phyloP scores from a whole-genome alignment of 2,113 vertebrate genomes.

The Cacatua alba region DNA sequence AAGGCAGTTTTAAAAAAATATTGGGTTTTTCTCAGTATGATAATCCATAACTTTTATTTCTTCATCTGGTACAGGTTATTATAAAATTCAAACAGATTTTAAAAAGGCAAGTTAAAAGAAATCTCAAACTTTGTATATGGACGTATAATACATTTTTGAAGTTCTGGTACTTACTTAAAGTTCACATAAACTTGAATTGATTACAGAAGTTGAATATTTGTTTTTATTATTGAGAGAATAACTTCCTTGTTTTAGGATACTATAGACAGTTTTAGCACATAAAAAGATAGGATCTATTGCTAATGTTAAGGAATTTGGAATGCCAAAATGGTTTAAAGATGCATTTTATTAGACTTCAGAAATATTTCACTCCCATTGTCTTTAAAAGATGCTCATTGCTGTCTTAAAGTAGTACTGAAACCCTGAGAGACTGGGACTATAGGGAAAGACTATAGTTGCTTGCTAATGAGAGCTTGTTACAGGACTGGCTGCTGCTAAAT shows the following conservation, averaged over 20 bases:
- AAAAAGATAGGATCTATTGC: background rate
- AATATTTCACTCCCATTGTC: fast-evolving
- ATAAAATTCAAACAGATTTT: background rate
- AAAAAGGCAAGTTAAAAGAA: background rate
- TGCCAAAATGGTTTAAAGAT: background rate
- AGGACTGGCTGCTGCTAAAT: too few relatives aligned
- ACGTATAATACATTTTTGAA: background rate
- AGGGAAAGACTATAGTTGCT: background rate
- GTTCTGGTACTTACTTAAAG: background rate
- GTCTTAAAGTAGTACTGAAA: background rate
- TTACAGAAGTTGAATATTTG: background rate
- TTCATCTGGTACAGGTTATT: background rate
- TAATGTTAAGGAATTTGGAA: background rate
- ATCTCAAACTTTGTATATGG: background rate
- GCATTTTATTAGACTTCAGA: background rate
- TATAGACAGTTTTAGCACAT: background rate
- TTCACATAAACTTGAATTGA: background rate
- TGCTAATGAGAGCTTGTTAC: background rate
- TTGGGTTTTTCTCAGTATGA: background rate
- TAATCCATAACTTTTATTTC: background rate
- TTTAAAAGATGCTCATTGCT: background rate
- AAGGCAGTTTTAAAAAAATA: background rate
- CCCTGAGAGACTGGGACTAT: background rate
- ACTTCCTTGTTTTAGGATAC: background rate
- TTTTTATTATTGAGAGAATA: background rate